Percentiles rank a stretch among this genome's conserved stretches.
phyloP scores from a whole-genome alignment of 2,797 vertebrate species.

The Tiaroga cobitis region DNA sequence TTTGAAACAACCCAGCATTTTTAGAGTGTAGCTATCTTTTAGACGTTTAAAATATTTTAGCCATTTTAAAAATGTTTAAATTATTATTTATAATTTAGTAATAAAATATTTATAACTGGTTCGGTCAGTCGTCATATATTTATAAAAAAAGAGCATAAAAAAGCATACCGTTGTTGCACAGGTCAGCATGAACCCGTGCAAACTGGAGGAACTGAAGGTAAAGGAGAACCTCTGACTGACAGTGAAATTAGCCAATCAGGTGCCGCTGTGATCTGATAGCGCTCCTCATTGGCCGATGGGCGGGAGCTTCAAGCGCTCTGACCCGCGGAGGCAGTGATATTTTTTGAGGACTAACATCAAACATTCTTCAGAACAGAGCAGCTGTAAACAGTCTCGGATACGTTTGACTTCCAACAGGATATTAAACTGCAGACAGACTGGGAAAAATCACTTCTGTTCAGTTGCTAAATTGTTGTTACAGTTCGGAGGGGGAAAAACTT shows the following conservation, averaged over 20 bases:
- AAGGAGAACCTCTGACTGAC: slow-evolving; percentile 81
- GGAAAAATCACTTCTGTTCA: slow-evolving; percentile 1
- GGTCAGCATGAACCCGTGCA: neutral
- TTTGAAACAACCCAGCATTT: no score
- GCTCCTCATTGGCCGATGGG: slow-evolving; percentile 77
- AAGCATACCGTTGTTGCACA: neutral
- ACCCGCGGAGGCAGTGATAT: slow-evolving; percentile 47
- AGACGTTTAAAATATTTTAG: neutral
- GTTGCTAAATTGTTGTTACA: neutral
- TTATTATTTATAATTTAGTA: neutral
- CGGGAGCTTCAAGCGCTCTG: slow-evolving; percentile 77
- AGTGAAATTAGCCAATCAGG: slow-evolving; percentile 76
- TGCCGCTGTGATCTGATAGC: slow-evolving; percentile 77
- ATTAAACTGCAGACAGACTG: neutral
- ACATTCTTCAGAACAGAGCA: slow-evolving; percentile 27
- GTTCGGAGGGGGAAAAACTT: neutral
- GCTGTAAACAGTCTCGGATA: slow-evolving; percentile 21
- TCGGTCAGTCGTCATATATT: neutral
- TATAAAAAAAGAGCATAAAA: neutral
- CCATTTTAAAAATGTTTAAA: neutral
- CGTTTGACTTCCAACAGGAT: slow-evolving; percentile 27
- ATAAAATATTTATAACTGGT: neutral
- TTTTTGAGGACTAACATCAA: slow-evolving; percentile 31
- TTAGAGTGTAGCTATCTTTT: neutral
- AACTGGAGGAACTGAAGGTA: neutral